Evolutionary conservation across 2,113 vertebrate genomes (phyloP).

Genomic region (Coptodon rendalli): DNA sequence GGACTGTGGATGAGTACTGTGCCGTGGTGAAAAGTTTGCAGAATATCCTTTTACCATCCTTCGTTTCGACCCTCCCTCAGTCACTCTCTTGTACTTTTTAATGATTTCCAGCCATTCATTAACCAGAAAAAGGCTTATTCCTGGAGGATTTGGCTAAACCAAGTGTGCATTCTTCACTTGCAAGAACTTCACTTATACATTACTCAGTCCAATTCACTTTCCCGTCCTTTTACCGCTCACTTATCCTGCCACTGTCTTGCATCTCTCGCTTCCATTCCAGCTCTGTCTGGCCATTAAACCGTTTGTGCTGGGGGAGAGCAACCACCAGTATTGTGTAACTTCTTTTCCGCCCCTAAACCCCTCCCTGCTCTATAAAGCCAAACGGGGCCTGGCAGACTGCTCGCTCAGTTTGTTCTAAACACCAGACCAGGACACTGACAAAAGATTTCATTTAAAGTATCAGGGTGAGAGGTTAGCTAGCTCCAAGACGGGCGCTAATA

Average conservation of each 20-base stretch:
- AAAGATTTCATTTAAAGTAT: constrained; percentile 58
- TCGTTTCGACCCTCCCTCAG: constrained; percentile 6
- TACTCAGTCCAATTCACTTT: constrained; percentile 31
- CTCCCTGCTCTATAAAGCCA: constrained; percentile 49
- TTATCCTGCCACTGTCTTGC: constrained; percentile 31
- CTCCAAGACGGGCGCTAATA: constrained; percentile 39
- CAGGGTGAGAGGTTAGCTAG: constrained; percentile 30
- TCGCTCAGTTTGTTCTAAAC: constrained; percentile 59
- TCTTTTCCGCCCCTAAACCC: not conserved
- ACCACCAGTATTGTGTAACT: constrained; percentile 53
- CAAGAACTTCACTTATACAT: constrained; percentile 32
- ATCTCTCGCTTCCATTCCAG: constrained; percentile 64
- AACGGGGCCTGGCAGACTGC: constrained; percentile 44
- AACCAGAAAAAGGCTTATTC: constrained; percentile 28
- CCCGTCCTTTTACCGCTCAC: constrained; percentile 37
- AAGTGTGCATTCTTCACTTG: constrained; percentile 11
- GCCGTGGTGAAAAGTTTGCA: not conserved
- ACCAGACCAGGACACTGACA: constrained; percentile 40
- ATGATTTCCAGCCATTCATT: constrained; percentile 49
- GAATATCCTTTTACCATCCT: constrained; percentile 11
- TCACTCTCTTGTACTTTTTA: constrained; percentile 40
- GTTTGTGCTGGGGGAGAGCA: constrained; percentile 42
- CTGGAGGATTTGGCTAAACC: constrained; percentile 33
- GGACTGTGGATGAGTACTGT: not conserved
- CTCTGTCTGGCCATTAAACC: constrained; percentile 57